A percentile compares a stretch with the other conserved stretches of the same genome.
These are phyloP conservation scores for Sycophila texana DNA, from an alignment of 2,888 invertebrate genomes.

Conservation along the genomic window DNA sequence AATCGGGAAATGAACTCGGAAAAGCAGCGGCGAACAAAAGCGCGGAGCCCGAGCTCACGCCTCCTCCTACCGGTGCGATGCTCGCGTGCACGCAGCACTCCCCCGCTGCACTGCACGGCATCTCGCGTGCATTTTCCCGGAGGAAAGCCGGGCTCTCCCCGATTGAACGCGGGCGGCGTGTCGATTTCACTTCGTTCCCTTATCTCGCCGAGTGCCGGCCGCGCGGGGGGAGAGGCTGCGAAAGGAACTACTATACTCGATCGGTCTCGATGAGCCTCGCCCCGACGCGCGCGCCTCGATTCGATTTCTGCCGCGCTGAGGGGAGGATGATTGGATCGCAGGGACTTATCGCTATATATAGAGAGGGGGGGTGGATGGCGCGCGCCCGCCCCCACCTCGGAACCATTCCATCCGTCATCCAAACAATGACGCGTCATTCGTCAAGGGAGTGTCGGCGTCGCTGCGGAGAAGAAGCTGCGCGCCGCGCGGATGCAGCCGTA, in stretches of 20 bases:
- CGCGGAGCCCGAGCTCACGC: too few species aligned
- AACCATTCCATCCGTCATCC: slow-evolving; percentile 52
- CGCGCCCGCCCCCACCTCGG: neutral
- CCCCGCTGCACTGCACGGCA: too few species aligned
- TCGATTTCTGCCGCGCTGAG: slow-evolving; percentile 37
- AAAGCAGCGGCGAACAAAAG: neutral
- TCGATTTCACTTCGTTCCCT: too few species aligned
- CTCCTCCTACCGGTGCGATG: neutral
- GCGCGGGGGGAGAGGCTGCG: too few species aligned
- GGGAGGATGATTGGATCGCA: slow-evolving; percentile 42
- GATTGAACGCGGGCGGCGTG: too few species aligned
- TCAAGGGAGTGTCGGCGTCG: neutral
- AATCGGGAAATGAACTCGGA: neutral
- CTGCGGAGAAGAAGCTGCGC: neutral
- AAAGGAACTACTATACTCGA: too few species aligned
- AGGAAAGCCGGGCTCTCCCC: neutral
- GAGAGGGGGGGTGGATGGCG: neutral
- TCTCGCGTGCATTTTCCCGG: neutral
- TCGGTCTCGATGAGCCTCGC: slow-evolving; percentile 41
- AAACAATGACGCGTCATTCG: slow-evolving; percentile 53
- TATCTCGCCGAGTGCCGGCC: too few species aligned
- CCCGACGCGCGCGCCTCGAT: slow-evolving; percentile 23
- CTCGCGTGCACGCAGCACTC: neutral
- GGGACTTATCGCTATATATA: slow-evolving; percentile 36
- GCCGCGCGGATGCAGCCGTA: neutral